phyloP scores from a whole-genome alignment of 2,797 vertebrate genomes.

The Manis crassicaudata region DNA sequence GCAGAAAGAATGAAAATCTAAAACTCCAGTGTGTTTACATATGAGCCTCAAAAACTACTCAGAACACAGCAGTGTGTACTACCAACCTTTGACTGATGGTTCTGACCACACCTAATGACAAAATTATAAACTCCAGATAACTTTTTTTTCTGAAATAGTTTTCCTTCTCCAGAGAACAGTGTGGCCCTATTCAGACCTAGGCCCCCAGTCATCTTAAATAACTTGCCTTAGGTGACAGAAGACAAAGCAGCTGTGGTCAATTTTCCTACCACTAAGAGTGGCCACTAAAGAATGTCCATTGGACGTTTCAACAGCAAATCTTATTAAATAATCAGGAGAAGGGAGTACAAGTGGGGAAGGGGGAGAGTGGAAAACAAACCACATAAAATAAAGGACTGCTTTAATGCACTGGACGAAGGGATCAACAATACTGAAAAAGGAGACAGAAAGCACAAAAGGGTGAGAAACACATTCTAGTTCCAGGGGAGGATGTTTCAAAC shows the following conservation, averaged over 20 bases:
- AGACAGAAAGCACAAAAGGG: rapidly evolving
- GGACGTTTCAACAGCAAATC: conserved; percentile 34
- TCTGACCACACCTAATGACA: background rate
- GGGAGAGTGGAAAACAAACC: background rate
- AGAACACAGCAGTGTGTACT: background rate
- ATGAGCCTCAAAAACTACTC: background rate
- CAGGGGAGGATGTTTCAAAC: background rate
- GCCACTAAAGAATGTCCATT: background rate
- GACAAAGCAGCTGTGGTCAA: background rate
- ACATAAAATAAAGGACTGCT: background rate
- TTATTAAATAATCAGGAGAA: background rate
- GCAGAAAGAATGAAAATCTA: background rate
- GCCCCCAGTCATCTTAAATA: background rate
- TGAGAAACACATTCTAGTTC: background rate
- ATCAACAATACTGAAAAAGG: background rate
- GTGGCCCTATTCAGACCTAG: background rate
- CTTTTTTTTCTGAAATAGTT: background rate
- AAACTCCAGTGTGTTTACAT: background rate
- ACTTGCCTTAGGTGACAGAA: background rate
- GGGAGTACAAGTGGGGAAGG: background rate
- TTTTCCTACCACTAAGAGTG: background rate
- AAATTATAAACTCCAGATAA: conserved; percentile 19
- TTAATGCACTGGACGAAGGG: background rate
- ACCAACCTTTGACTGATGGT: background rate
- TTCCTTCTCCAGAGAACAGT: background rate